A percentile compares a stretch with the other conserved stretches of the same genome.
Conservation (phyloP, 1,140 invertebrate species). For the Drosophila virilis region DNA sequence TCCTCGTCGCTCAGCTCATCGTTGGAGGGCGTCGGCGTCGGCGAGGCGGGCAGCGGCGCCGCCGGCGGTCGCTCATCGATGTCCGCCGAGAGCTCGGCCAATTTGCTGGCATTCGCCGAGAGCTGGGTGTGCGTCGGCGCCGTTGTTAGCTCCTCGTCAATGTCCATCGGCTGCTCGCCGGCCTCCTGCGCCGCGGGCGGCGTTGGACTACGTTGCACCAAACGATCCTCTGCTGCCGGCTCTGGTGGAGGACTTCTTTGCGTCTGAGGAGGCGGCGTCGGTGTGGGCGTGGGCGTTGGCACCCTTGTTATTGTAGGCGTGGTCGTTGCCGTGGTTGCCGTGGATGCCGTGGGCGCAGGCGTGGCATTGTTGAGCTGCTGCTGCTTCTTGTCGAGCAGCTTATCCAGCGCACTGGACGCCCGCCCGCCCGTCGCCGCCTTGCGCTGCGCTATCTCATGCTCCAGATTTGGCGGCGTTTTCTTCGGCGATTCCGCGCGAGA, state of each 20-base stretch:
- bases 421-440: slow-evolving; percentile 70
- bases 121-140: slow-evolving; percentile 74
- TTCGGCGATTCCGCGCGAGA: slow-evolving; percentile 65
- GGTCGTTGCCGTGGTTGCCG: too few species aligned
- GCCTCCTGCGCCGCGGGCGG: slow-evolving; percentile 40
- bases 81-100: slow-evolving; percentile 65
- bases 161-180: slow-evolving; percentile 78
- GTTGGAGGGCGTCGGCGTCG: slow-evolving; percentile 69
- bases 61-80: slow-evolving; percentile 76
- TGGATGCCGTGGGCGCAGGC: too few species aligned
- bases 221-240: too few species aligned
- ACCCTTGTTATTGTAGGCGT: too few species aligned
- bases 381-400: slow-evolving; percentile 75
- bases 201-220: too few species aligned
- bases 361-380: slow-evolving; percentile 62
- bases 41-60: slow-evolving; percentile 74
- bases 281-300: slow-evolving; percentile 13
- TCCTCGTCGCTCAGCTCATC: slow-evolving; percentile 58
- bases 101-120: slow-evolving; percentile 61
- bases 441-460: slow-evolving; percentile 73
- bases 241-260: too few species aligned
- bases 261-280: background rate
- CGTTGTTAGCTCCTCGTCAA: slow-evolving; percentile 77
- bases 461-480: slow-evolving; percentile 59
- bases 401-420: slow-evolving; percentile 66